Conservation (phyloP, 1,140 invertebrate species). For the Pteromalus puparum region DNA sequence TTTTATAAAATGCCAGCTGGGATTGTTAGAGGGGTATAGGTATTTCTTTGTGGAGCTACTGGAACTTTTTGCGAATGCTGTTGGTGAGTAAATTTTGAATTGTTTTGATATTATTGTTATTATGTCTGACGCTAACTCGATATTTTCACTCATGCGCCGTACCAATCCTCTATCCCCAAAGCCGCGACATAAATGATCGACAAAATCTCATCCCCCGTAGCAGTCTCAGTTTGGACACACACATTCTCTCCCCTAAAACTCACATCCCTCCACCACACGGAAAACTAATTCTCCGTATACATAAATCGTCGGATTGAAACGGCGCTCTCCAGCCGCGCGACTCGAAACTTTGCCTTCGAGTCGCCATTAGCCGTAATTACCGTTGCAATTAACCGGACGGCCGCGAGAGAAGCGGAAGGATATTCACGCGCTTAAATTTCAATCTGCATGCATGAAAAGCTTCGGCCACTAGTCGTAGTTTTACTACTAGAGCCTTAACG, state of each 20-base stretch:
- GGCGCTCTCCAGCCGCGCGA: not conserved
- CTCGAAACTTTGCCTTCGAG: not conserved
- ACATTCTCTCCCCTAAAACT: no score
- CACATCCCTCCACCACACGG: not conserved
- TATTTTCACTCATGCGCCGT: no score
- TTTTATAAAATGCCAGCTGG: no score
- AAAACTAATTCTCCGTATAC: not conserved
- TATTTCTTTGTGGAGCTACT: no score
- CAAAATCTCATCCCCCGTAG: not conserved
- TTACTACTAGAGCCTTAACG: not conserved
- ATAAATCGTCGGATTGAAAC: constrained; percentile 4
- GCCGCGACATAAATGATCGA: not conserved
- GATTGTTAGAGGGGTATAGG: no score
- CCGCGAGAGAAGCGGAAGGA: constrained; percentile 46
- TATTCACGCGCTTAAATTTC: constrained; percentile 60
- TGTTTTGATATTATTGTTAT: no score
- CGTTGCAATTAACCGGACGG: constrained; percentile 64
- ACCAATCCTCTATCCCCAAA: not conserved
- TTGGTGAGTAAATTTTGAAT: no score
- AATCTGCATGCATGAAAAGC: constrained; percentile 56
- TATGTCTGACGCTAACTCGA: no score
- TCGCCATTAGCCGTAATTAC: constrained; percentile 63
- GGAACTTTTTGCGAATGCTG: no score
- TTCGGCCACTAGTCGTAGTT: not conserved
- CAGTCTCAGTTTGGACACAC: no score